phyloP scores from a whole-genome alignment of 2,888 invertebrate species.

The Lasiommata megera region DNA sequence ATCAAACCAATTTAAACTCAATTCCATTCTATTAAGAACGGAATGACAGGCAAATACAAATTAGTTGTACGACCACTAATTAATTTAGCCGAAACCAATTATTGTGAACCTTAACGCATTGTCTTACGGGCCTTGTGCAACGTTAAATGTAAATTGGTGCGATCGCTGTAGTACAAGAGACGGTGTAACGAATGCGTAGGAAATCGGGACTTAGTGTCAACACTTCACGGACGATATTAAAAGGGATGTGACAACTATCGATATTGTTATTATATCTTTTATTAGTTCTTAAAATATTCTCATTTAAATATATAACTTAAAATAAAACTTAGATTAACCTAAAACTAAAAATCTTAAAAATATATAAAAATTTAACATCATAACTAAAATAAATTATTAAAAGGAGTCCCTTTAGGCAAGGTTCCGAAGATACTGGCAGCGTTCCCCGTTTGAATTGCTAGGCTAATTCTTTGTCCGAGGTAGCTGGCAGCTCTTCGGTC shows the following conservation, averaged over 20 bases:
- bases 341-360: no score
- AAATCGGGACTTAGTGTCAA: slow-evolving; percentile 77
- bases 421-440: no score
- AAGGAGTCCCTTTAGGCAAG: no score
- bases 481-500: no score
- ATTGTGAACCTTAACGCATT: slow-evolving; percentile 37
- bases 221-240: slow-evolving; percentile 65
- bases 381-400: no score
- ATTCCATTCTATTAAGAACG: slow-evolving; percentile 2
- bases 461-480: no score
- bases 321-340: no score
- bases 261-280: no score
- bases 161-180: slow-evolving; percentile 52
- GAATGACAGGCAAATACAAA: slow-evolving; percentile 18
- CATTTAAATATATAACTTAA: no score
- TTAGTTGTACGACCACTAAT: background rate
- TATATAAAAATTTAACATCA: no score
- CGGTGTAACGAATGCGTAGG: slow-evolving; percentile 64
- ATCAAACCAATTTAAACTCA: slow-evolving; percentile 11
- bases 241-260: slow-evolving; percentile 39
- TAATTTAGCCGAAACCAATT: slow-evolving; percentile 23
- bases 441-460: no score
- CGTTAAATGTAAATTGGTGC: slow-evolving; percentile 37
- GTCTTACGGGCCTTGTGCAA: slow-evolving; percentile 22
- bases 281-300: no score